These are phyloP conservation scores for Agrotis segetum DNA, from an alignment of 2,888 invertebrate species.

Conservation along the genomic window DNA sequence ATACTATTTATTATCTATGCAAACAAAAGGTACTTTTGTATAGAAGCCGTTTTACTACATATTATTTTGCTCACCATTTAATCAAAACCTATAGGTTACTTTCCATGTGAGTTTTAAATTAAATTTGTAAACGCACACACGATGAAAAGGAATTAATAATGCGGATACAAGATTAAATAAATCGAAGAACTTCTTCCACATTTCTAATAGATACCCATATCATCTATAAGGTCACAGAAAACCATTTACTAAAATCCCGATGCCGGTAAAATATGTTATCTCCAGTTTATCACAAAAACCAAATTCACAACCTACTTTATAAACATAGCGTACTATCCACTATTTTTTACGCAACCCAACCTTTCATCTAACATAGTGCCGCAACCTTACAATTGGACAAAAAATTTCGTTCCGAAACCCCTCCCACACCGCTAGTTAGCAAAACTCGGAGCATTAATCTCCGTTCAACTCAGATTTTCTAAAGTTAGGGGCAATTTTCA, in stretches of 20 bases:
- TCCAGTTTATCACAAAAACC: conserved; percentile 25
- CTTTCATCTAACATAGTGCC: conserved; percentile 32
- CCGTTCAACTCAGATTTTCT: conserved; percentile 83
- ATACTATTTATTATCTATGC: too few relatives aligned
- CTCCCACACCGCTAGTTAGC: conserved; percentile 55
- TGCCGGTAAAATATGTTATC: not conserved
- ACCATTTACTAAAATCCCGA: conserved; percentile 2
- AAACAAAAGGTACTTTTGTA: too few relatives aligned
- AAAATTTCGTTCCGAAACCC: conserved; percentile 37
- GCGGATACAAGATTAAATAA: too few relatives aligned
- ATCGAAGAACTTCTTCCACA: too few relatives aligned
- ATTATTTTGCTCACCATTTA: too few relatives aligned
- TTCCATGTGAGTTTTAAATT: too few relatives aligned
- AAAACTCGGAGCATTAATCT: conserved; percentile 86
- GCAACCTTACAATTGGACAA: conserved; percentile 50
- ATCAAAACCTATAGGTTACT: too few relatives aligned
- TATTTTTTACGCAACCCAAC: conserved; percentile 43
- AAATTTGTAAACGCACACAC: too few relatives aligned
- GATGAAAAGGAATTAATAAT: too few relatives aligned
- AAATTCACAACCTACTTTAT: conserved; percentile 26
- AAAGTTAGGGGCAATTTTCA: conserved; percentile 80
- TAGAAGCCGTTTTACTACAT: too few relatives aligned
- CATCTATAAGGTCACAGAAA: not conserved
- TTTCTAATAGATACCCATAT: not conserved
- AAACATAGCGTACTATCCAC: conserved; percentile 28